Evolutionary conservation across 2,113 vertebrate genomes (phyloP).

Genomic region (Carettochelys insculpta): DNA sequence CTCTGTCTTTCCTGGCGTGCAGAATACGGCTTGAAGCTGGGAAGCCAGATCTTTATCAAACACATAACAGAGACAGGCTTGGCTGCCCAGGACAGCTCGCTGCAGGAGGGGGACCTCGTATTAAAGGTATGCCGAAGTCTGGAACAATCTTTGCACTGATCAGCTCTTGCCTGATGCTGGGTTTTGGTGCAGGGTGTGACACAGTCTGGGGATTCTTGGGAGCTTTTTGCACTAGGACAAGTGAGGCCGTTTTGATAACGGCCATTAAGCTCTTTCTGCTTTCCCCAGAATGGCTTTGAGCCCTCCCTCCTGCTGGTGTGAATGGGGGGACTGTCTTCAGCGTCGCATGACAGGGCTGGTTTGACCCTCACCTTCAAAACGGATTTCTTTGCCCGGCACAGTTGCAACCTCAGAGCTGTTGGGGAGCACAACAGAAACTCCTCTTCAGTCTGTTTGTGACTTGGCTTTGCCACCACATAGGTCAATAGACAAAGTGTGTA

Average conservation of each 20-base stretch:
- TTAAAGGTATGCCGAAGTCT: conserved; percentile 81
- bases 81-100: conserved; percentile 81
- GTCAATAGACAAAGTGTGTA: neutral
- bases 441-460: neutral
- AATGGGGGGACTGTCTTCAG: neutral
- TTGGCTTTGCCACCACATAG: neutral
- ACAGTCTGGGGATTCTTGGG: neutral
- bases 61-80: conserved; percentile 91
- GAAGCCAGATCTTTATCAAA: conserved; percentile 98
- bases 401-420: neutral
- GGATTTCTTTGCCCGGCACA: neutral
- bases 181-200: neutral
- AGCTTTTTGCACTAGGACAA: neutral
- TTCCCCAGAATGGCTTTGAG: neutral
- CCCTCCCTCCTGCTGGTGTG: neutral
- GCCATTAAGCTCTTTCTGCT: neutral
- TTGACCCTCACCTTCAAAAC: neutral
- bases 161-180: neutral
- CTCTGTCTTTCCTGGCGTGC: neutral
- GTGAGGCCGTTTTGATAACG: neutral
- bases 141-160: accelerated
- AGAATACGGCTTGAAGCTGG: conserved; percentile 97
- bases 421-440: neutral
- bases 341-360: neutral
- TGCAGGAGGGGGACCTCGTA: conserved; percentile 96